These are phyloP conservation scores for Laupala kohalensis DNA, from an alignment of 1,140 invertebrate species.

Conservation along the genomic window DNA sequence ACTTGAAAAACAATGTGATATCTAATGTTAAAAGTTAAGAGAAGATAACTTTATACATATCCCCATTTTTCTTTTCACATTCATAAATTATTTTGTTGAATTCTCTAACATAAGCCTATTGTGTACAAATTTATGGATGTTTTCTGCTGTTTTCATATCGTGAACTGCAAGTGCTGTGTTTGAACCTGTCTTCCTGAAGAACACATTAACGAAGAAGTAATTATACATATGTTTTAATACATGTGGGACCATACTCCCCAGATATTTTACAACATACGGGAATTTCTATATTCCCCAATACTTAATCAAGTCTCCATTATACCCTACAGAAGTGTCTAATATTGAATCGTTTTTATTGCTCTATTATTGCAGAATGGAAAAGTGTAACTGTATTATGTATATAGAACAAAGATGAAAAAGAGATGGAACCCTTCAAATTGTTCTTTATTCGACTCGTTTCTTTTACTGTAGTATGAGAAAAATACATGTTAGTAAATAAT, in stretches of 20 bases:
- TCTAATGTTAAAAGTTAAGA: neutral
- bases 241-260: conserved; percentile 1
- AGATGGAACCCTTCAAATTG: neutral
- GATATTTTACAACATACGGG: neutral
- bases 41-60: neutral
- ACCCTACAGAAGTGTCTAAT: neutral
- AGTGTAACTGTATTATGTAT: neutral
- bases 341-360: neutral
- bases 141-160: neutral
- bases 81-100: neutral
- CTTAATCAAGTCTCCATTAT: neutral
- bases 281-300: neutral
- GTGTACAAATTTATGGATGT: neutral
- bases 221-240: conserved; percentile 2
- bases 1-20: neutral
- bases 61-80: neutral
- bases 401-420: neutral
- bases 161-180: conserved; percentile 4
- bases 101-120: neutral
- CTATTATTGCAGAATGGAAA: neutral
- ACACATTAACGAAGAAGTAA: neutral
- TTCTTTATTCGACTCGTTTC: neutral
- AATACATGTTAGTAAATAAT: neutral
- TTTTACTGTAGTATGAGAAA: neutral
- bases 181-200: conserved; percentile 4